Percentiles rank a stretch among this genome's conserved stretches.
These are phyloP conservation scores for Sinocyclocheilus maitianheensis DNA, from an alignment of 2,113 vertebrate species.

Conservation along the genomic window DNA sequence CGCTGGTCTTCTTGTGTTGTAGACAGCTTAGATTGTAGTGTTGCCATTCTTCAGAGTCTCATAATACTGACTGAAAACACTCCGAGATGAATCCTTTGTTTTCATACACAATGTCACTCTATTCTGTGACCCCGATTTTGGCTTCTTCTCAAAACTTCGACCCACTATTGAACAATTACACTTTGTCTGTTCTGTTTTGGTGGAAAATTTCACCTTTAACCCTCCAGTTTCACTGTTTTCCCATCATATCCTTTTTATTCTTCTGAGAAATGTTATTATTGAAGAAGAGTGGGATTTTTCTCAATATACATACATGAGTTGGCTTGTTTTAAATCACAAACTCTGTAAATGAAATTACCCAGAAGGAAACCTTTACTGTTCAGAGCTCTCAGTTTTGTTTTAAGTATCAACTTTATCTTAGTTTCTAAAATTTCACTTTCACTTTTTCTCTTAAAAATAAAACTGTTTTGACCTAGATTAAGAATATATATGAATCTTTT, in stretches of 20 bases:
- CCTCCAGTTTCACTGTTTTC: conserved; percentile 34
- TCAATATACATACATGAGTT: neutral
- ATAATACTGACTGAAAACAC: conserved; percentile 41
- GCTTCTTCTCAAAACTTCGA: conserved; percentile 64
- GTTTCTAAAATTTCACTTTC: too few relatives aligned
- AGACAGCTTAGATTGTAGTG: conserved; percentile 46
- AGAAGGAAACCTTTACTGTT: too few relatives aligned
- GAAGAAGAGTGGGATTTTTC: neutral
- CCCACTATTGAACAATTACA: conserved; percentile 72
- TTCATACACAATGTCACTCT: conserved; percentile 69
- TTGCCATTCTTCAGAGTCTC: conserved; percentile 18
- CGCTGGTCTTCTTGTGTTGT: conserved; percentile 31
- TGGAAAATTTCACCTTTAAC: conserved; percentile 56
- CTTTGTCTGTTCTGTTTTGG: conserved; percentile 64
- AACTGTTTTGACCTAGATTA: too few relatives aligned
- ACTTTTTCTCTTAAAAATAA: too few relatives aligned
- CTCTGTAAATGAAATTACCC: neutral
- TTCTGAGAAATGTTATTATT: neutral
- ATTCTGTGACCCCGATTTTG: conserved; percentile 63
- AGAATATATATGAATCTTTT: too few relatives aligned
- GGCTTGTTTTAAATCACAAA: neutral
- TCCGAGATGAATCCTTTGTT: conserved; percentile 65
- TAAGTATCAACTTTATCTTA: too few relatives aligned
- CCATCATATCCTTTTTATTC: neutral
- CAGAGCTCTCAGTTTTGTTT: too few relatives aligned